A percentile compares a stretch with the other conserved stretches of the same genome.
phyloP scores from a whole-genome alignment of 2,797 vertebrate genomes.

The Lindbergichthys nudifrons region DNA sequence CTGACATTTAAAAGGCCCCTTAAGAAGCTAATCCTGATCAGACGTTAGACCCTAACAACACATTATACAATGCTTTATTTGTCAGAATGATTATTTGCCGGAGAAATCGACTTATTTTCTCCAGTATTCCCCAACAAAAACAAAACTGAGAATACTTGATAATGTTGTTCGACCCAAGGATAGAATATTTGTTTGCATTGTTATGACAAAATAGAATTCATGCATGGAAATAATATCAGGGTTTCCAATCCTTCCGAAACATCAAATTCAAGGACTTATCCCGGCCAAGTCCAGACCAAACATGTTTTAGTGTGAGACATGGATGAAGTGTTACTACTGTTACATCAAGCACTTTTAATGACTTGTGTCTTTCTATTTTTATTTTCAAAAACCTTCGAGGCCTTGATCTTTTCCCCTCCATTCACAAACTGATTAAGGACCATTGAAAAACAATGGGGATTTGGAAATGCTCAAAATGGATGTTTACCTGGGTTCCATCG shows the following conservation, averaged over 20 bases:
- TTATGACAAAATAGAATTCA: neutral
- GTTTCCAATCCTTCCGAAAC: no score
- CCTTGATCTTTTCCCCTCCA: no score
- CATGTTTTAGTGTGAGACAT: no score
- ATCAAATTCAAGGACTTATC: no score
- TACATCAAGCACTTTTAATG: no score
- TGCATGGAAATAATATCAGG: no score
- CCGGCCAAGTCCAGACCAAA: no score
- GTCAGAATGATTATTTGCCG: neutral
- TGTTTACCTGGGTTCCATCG: slow-evolving; percentile 91
- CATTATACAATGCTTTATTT: neutral
- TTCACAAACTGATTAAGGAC: no score
- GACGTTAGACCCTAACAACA: slow-evolving; percentile 5
- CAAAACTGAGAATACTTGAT: slow-evolving; percentile 3
- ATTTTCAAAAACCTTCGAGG: no score
- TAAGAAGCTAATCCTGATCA: slow-evolving; percentile 17
- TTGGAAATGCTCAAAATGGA: neutral
- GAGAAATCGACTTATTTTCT: neutral
- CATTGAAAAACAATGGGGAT: neutral
- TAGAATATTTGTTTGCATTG: neutral
- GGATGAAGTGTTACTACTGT: no score
- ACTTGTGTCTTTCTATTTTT: no score
- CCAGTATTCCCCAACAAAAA: neutral
- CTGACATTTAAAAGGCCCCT: slow-evolving; percentile 26
- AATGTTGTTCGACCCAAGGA: neutral